Conservation (phyloP, 1,140 invertebrate genomes). For the Drosophila kohkoa region DNA sequence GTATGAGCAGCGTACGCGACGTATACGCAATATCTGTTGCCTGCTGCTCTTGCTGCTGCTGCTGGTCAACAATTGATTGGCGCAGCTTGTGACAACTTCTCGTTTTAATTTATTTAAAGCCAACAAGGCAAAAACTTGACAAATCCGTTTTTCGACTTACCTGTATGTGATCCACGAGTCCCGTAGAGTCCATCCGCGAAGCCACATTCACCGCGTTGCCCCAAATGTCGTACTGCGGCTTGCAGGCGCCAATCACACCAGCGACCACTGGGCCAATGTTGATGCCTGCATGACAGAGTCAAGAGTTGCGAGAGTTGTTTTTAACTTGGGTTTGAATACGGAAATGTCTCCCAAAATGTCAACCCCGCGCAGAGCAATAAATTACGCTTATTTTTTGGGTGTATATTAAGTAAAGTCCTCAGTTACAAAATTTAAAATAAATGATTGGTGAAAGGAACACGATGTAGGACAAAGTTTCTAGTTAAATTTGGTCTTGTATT, state of each 20-base stretch:
- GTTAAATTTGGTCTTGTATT: too few species aligned
- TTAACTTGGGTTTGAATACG: too few species aligned
- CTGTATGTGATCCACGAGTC: constrained; percentile 92
- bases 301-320: too few species aligned
- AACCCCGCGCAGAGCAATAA: too few species aligned
- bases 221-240: constrained; percentile 97
- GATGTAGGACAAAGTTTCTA: too few species aligned
- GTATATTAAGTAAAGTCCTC: too few species aligned
- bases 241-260: constrained; percentile 97
- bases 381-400: too few species aligned
- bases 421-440: too few species aligned
- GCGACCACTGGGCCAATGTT: constrained; percentile 98
- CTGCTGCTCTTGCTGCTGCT: not conserved
- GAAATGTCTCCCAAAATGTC: too few species aligned
- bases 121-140: constrained; percentile 9
- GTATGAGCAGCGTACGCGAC: constrained; percentile 6
- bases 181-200: constrained; percentile 95
- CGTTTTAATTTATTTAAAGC: constrained; percentile 37
- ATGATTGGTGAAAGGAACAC: too few species aligned
- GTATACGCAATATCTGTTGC: constrained; percentile 28
- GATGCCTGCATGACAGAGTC: constrained; percentile 88
- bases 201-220: constrained; percentile 96
- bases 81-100: constrained; percentile 13
- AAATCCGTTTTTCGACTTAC: constrained; percentile 84
- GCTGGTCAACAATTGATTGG: constrained; percentile 32